Percentiles rank a stretch among this genome's conserved stretches.
phyloP scores from a whole-genome alignment of 2,797 vertebrate species.

The Pempheris klunzingeri region DNA sequence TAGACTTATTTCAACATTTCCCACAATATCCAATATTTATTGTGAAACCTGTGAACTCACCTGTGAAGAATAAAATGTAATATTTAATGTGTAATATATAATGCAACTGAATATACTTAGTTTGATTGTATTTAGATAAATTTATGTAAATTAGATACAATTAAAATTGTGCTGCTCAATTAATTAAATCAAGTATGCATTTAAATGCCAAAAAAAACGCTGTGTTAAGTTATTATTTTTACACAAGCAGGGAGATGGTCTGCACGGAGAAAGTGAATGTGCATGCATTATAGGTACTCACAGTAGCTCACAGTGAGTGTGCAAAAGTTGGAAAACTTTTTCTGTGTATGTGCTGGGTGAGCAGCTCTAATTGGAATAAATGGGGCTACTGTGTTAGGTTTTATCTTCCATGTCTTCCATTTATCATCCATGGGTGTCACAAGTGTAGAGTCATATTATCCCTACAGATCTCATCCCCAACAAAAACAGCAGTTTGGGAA shows the following conservation, averaged over 20 bases:
- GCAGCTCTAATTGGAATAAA: slow-evolving; percentile 48
- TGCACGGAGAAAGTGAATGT: background rate
- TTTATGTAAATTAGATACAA: background rate
- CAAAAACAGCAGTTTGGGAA: background rate
- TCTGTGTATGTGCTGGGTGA: background rate
- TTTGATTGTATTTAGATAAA: background rate
- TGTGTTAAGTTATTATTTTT: background rate
- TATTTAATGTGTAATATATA: background rate
- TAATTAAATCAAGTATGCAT: background rate
- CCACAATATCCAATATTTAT: background rate
- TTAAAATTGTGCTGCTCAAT: background rate
- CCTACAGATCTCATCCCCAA: background rate
- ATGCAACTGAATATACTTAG: background rate
- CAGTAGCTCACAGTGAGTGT: background rate
- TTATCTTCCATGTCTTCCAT: slow-evolving; percentile 31
- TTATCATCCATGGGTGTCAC: slow-evolving; percentile 29
- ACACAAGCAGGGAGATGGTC: background rate
- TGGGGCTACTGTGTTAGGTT: slow-evolving; percentile 15
- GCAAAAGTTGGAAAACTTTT: slow-evolving; percentile 2
- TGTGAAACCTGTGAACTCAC: background rate
- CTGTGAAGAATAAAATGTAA: background rate
- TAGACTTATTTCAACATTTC: background rate
- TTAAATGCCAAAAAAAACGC: background rate
- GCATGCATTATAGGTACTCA: background rate
- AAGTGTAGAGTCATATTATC: slow-evolving; percentile 16